Evolutionary conservation across 2,797 vertebrate species (phyloP).

Genomic region (Chromobotia macracanthus): DNA sequence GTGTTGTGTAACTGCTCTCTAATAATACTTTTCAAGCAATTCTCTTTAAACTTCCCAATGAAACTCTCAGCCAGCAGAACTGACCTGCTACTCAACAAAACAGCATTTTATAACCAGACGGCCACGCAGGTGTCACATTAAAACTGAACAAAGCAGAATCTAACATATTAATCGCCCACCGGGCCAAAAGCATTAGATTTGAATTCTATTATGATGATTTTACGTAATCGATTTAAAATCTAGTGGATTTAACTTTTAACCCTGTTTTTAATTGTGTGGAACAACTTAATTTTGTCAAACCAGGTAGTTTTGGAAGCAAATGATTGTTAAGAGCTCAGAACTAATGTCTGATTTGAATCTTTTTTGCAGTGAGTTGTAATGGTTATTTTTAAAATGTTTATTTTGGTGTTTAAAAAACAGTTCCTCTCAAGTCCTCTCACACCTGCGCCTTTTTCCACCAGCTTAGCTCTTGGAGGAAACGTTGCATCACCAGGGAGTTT

Average conservation of each 20-base stretch:
- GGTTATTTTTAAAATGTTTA: no score
- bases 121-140: slow-evolving; percentile 35
- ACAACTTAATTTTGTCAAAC: background rate
- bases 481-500: no score
- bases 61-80: slow-evolving; percentile 40
- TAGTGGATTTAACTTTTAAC: slow-evolving; percentile 5
- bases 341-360: no score
- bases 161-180: slow-evolving; percentile 27
- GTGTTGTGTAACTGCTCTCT: slow-evolving; percentile 76
- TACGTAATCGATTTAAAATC: slow-evolving; percentile 34
- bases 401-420: no score
- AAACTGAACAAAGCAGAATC: slow-evolving; percentile 18
- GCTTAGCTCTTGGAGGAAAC: no score
- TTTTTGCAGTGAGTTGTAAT: no score
- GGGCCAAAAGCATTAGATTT: slow-evolving; percentile 43
- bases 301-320: background rate
- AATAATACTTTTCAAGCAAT: slow-evolving; percentile 79
- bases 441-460: no score
- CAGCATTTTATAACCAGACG: slow-evolving; percentile 44
- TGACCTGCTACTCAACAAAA: slow-evolving; percentile 42
- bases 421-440: no score
- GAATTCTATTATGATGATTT: slow-evolving; percentile 37
- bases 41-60: slow-evolving; percentile 62
- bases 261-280: slow-evolving; percentile 7
- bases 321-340: background rate